Evolutionary conservation across 2,888 invertebrate genomes (phyloP), one percentile per base, ranked within the genome.

Genomic region (Nemapogon koenigi): DNA sequence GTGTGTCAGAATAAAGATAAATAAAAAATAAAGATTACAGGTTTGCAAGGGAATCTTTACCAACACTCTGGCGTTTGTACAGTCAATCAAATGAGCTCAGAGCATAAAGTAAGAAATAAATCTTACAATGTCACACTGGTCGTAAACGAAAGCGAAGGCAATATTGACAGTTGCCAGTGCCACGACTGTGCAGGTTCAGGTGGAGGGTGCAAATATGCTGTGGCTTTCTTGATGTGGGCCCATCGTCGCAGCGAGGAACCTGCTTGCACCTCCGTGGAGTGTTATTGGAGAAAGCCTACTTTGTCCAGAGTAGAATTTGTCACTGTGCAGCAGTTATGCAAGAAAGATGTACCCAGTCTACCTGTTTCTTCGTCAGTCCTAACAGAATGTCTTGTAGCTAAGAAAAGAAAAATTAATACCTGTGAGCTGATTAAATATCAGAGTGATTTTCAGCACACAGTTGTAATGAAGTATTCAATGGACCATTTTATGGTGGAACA

Each of bases 171-270:
- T 16, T 32, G 35, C 3, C 1, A 35, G 16, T 40, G 40, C 26
- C 30, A 36, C 11, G 40, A 36, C 29, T 40, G 40, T 40, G 40
- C 36, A n/a, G 30, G 36, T 30, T 30, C 30, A 15, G 16, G 22
- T 22, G 28, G 38, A 8, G 38, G 35, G 8, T 41, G 38, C 28
- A 41, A 38, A 17, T 35, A 37, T 38, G 13, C 31, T 16, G 29
- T 40, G 29, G 28, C 32, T 15, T 16, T 37, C 41, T 31, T 38
- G 8, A 38, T 38, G 38, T 35, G 43, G 43, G 16, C 31, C n/a
- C 35, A 43, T 22, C 18, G 41, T 14, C 35, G 36, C n/a, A 37
- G 14, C 16, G 42, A 42, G 32, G 42, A 42, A 25, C 40, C 37
- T 14, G 1, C 40, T 2, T 26, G 35, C 8, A 42, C 40, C 13